Evolutionary conservation across 2,888 invertebrate species (phyloP), one percentile per base, ranked within the genome.

Genomic region (Cerastoderma edule): DNA sequence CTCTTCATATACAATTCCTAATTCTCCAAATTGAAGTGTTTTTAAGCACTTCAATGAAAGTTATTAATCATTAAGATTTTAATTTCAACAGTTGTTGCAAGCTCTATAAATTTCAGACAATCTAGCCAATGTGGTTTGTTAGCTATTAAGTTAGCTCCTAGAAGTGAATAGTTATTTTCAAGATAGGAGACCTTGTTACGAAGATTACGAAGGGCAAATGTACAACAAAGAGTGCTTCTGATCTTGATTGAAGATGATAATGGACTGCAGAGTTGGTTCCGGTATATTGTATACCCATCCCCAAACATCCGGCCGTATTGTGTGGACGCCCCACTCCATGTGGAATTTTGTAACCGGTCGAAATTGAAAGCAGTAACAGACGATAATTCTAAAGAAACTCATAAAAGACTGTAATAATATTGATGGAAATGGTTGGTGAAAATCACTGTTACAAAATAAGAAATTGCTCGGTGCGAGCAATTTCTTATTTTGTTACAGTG

Each of bases 211-310:
- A 10, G 16, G 10, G 16, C 16, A 16, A 10, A 39, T 16, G 16
- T 39, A 16, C 39, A 39, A 10, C 10, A 10, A 39, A 39, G 16
- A 39, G 8, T 8, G 39, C 8, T 16, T 8, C 10, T 50, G 50
- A 50, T 50, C 24, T 50, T 50, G 1, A 50, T 50, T 50, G 50
- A n/a, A 50, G 24, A 50, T 27, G 50, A 50, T 27, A n/a, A 24
- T n/a, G 10, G 24, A 13, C 19, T 10, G 19, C 22, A 22, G 19
- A 4, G 50, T 22, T 27, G 8, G 24, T 10, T 50, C 50, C 50
- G 50, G 50, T 50, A 50, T 22, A 50, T 50, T 50, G 50, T 50
- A 3, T 2, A 27, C 50, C 50, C 2, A 50, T 13, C n/a, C 50
- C 50, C 50, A 50, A 46, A 22, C 50, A 50, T 50, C 50, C 50